Conservation (phyloP, 1,140 invertebrate genomes). For the Himalopsyche phryganea region DNA sequence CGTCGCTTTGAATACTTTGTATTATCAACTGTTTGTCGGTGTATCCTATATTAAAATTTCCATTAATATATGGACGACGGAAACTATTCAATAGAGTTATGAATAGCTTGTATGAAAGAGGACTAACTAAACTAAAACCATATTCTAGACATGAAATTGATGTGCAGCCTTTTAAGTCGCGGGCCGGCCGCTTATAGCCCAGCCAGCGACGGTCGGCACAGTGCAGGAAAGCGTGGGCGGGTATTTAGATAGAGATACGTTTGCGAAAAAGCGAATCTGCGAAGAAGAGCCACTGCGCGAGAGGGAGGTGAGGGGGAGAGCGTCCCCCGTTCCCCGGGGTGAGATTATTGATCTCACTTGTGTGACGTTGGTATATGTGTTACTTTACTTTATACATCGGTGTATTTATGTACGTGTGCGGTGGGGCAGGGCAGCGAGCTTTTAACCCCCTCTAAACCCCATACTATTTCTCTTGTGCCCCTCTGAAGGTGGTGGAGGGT, state of each 20-base stretch:
- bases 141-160: too few species aligned
- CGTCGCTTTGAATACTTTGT: too few species aligned
- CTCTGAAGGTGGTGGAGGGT: not conserved
- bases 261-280: constrained; percentile 35
- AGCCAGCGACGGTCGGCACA: not conserved
- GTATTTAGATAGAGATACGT: constrained; percentile 35
- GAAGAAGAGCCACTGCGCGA: constrained; percentile 21
- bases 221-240: not conserved
- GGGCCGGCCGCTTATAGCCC: too few species aligned
- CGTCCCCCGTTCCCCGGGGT: constrained; percentile 29
- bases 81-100: too few species aligned
- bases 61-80: too few species aligned
- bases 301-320: constrained; percentile 1
- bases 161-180: too few species aligned
- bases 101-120: too few species aligned
- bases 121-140: too few species aligned
- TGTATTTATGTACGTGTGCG: constrained; percentile 15
- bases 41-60: too few species aligned
- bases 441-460: constrained; percentile 4
- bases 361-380: constrained; percentile 15
- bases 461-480: not conserved
- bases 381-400: constrained; percentile 1
- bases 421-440: constrained; percentile 6
- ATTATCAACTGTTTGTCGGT: too few species aligned
- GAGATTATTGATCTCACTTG: constrained; percentile 36